Conservation (phyloP, 1,140 invertebrate genomes). For the Luehdorfia chinensis region DNA sequence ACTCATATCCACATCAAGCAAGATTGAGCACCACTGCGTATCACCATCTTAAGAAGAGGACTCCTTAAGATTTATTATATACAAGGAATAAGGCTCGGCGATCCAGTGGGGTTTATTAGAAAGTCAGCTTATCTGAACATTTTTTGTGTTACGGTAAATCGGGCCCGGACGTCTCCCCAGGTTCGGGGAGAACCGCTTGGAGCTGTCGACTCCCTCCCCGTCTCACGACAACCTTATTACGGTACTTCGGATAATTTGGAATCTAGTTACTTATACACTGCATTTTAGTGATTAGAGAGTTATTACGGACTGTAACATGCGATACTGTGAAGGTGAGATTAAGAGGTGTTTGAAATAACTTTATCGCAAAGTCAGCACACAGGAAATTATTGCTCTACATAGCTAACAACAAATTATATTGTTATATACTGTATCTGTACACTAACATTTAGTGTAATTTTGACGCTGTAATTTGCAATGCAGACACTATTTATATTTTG, state of each 20-base stretch:
- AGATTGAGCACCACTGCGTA: conserved; percentile 43
- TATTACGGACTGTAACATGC: conserved; percentile 4
- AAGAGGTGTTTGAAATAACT: background rate
- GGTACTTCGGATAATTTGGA: conserved; percentile 12
- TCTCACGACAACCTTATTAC: conserved; percentile 23
- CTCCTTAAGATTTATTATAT: conserved; percentile 73
- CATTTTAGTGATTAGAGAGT: background rate
- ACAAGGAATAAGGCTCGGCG: conserved; percentile 58
- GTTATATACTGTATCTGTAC: no score
- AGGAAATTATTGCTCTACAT: no score
- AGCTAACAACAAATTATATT: no score
- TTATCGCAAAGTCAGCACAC: no score
- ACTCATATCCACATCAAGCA: no score
- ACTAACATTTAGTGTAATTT: no score
- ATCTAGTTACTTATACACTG: conserved; percentile 1
- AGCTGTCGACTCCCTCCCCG: background rate
- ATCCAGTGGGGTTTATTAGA: conserved; percentile 64
- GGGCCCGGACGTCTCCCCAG: conserved; percentile 35
- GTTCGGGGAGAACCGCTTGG: conserved; percentile 6
- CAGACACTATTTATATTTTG: no score
- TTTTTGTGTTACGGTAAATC: conserved; percentile 72
- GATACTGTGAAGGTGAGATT: no score
- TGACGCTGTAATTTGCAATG: no score
- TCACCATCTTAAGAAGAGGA: conserved; percentile 54
- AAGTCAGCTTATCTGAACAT: conserved; percentile 69